Conservation (phyloP, 2,888 invertebrate species). For the Gasteruption jaculator region DNA sequence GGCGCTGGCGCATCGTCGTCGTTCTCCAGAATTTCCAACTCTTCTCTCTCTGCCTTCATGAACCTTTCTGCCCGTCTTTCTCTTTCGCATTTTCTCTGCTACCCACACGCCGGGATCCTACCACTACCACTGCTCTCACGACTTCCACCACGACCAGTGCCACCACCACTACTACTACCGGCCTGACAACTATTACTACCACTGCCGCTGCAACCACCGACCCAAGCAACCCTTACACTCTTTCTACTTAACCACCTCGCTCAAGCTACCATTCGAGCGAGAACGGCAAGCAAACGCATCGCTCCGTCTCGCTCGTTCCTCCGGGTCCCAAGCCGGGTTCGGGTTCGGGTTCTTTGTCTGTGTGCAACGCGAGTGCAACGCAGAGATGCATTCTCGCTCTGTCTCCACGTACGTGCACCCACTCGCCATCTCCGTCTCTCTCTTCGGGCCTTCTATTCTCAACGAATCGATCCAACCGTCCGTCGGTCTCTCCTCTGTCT, state of each 20-base stretch:
- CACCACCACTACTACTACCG: conserved; percentile 13
- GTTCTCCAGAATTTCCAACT: conserved; percentile 12
- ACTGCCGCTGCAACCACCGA: no score
- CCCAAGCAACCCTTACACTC: neutral
- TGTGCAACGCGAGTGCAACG: no score
- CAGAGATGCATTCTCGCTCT: no score
- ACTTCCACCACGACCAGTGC: conserved; percentile 1
- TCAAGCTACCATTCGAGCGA: no score
- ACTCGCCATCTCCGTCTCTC: neutral
- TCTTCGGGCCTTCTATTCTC: conserved; percentile 17
- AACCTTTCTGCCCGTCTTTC: no score
- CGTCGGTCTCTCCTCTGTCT: conserved; percentile 21
- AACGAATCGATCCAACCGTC: conserved; percentile 31
- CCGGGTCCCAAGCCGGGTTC: no score
- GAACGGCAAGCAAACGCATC: no score
- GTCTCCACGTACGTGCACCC: conserved; percentile 15
- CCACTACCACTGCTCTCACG: neutral
- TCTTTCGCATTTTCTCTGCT: no score
- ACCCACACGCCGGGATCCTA: neutral
- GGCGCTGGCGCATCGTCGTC: neutral
- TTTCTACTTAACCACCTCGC: conserved; percentile 7
- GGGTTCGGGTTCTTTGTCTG: no score
- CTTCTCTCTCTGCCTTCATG: conserved; percentile 15
- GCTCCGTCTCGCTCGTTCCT: no score
- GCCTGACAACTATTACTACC: no score